phyloP scores from a whole-genome alignment of 2,888 invertebrate genomes.

The Tinea trinotella region DNA sequence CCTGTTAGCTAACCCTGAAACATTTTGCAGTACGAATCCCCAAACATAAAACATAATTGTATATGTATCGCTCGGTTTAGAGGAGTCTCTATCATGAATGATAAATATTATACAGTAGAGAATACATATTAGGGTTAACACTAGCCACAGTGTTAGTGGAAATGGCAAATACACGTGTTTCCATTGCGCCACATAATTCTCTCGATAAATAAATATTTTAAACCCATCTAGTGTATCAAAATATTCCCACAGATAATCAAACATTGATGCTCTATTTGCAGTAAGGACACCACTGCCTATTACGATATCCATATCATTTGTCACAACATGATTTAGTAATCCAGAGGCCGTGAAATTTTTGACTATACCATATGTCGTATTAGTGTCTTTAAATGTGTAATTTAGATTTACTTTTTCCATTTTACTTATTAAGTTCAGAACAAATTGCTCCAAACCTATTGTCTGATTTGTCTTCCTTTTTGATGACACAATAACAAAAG shows the following conservation, averaged over 20 bases:
- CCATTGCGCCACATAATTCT: constrained; percentile 19
- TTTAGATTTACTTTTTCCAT: constrained; percentile 17
- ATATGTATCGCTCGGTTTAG: neutral
- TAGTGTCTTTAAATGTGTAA: neutral
- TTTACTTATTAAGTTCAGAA: constrained; percentile 18
- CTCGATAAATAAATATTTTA: constrained; percentile 15
- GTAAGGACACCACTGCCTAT: constrained; percentile 21
- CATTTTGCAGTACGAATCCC: constrained; percentile 16
- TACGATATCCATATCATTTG: constrained; percentile 21
- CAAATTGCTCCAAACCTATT: constrained; percentile 20
- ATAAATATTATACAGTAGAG: constrained; percentile 7
- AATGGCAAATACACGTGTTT: constrained; percentile 21
- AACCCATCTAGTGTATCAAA: constrained; percentile 20
- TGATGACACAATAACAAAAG: constrained; percentile 17
- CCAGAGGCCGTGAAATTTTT: constrained; percentile 20
- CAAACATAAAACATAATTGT: constrained; percentile 14
- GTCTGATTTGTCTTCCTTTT: neutral
- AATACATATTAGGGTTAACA: constrained; percentile 17
- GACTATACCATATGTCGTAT: constrained; percentile 18
- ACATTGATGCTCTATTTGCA: constrained; percentile 8
- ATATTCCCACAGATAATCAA: constrained; percentile 21
- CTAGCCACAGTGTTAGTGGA: constrained; percentile 18
- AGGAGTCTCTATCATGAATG: neutral
- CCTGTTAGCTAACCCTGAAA: neutral
- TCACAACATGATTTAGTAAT: constrained; percentile 14